Percentiles rank a stretch among this genome's conserved stretches.
Evolutionary conservation across 1,140 invertebrate genomes (phyloP).

Genomic region (Bombyx mori): ASM3026992v2 NC_085125.1:8943001-8943500

Average conservation of each 20-base stretch:
- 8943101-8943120: no score
- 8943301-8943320: constrained; percentile 1
- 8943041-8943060: no score
- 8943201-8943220: no score
- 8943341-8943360: constrained; percentile 21
- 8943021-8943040: no score
- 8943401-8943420: constrained; percentile 44
- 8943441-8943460: constrained; percentile 48
- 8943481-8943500: constrained; percentile 59
- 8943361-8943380: constrained; percentile 39
- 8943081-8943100: no score
- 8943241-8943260: not conserved
- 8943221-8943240: not conserved
- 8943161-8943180: no score
- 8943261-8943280: constrained; percentile 3
- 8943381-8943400: constrained; percentile 19
- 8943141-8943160: no score
- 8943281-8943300: constrained; percentile 2
- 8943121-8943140: no score
- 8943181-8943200: no score
- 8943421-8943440: constrained; percentile 54
- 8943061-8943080: no score
- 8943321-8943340: constrained; percentile 7
- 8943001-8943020: no score
- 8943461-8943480: constrained; percentile 60